Evolutionary conservation across 2,888 invertebrate genomes (phyloP).

Genomic region (Volucella bombylans): DNA sequence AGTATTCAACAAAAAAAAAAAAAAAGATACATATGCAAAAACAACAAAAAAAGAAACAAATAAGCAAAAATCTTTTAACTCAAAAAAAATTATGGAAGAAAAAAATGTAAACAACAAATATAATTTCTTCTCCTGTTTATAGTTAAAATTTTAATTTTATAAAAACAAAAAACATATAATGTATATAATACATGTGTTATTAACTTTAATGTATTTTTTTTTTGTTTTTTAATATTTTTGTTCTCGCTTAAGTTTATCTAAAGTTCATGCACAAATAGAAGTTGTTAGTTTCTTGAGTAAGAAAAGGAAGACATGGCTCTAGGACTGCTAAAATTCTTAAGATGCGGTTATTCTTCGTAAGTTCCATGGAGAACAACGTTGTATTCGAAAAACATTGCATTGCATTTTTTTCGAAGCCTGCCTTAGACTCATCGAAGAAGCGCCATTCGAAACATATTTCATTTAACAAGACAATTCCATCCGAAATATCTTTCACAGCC

Average conservation of each 20-base stretch:
- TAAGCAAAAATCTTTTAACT: conserved; percentile 49
- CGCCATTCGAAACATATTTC: too few species aligned
- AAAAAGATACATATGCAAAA: conserved; percentile 44
- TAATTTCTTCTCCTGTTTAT: conserved; percentile 31
- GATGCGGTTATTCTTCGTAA: too few species aligned
- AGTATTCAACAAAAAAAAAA: conserved; percentile 68
- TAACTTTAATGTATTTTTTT: not conserved
- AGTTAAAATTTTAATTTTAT: not conserved
- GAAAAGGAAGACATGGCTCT: not conserved
- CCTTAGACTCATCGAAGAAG: too few species aligned
- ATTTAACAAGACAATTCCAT: too few species aligned
- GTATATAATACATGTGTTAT: not conserved
- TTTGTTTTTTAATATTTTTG: conserved; percentile 19
- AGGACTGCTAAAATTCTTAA: too few species aligned
- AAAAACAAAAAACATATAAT: too few species aligned
- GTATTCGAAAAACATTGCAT: too few species aligned
- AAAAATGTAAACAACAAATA: conserved; percentile 55
- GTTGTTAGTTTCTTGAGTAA: conserved; percentile 27
- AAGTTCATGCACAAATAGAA: conserved; percentile 18
- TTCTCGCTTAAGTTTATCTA: not conserved
- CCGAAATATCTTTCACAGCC: too few species aligned
- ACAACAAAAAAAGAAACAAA: conserved; percentile 63
- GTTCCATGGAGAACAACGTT: too few species aligned
- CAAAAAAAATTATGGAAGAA: conserved; percentile 41
- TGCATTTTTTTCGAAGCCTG: too few species aligned